Evolutionary conservation across 1,140 invertebrate species (phyloP).

Genomic region (Sitophilus oryzae): DNA sequence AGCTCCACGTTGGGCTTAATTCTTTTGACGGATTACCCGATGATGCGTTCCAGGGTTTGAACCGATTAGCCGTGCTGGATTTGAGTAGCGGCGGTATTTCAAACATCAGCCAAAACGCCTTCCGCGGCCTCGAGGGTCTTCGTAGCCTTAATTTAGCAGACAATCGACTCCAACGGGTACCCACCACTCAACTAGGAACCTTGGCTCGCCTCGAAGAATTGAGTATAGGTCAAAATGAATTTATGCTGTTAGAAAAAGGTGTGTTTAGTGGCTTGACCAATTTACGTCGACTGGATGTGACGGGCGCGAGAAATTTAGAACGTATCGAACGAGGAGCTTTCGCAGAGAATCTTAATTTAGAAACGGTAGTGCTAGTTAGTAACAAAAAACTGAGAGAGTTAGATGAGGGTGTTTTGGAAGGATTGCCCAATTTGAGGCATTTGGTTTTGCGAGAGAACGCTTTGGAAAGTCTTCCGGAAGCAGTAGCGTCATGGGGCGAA

Average conservation of each 20-base stretch:
- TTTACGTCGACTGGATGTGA: constrained; percentile 68
- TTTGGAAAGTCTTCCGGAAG: constrained; percentile 65
- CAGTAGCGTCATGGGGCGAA: constrained; percentile 71
- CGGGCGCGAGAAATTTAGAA: constrained; percentile 64
- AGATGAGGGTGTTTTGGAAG: constrained; percentile 68
- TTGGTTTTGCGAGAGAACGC: constrained; percentile 73
- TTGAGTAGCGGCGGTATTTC: constrained; percentile 71
- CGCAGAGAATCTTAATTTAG: constrained; percentile 71
- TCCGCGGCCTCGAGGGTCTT: constrained; percentile 66
- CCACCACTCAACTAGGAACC: constrained; percentile 65
- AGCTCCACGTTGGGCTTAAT: constrained; percentile 78
- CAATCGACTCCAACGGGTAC: constrained; percentile 67
- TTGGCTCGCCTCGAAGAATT: constrained; percentile 71
- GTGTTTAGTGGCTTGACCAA: constrained; percentile 72
- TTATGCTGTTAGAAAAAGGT: constrained; percentile 58
- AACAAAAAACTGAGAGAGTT: constrained; percentile 64
- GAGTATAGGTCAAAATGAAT: constrained; percentile 76
- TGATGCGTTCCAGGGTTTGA: constrained; percentile 69
- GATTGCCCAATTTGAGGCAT: constrained; percentile 68
- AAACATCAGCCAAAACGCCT: constrained; percentile 68
- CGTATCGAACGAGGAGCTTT: constrained; percentile 70
- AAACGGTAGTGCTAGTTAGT: constrained; percentile 67
- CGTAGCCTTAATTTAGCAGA: constrained; percentile 70
- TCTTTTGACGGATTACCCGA: constrained; percentile 66
- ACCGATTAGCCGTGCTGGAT: constrained; percentile 67